Base-by-base conservation (phyloP, 2,888 invertebrate genomes). In the Beris chalybata region DNA sequence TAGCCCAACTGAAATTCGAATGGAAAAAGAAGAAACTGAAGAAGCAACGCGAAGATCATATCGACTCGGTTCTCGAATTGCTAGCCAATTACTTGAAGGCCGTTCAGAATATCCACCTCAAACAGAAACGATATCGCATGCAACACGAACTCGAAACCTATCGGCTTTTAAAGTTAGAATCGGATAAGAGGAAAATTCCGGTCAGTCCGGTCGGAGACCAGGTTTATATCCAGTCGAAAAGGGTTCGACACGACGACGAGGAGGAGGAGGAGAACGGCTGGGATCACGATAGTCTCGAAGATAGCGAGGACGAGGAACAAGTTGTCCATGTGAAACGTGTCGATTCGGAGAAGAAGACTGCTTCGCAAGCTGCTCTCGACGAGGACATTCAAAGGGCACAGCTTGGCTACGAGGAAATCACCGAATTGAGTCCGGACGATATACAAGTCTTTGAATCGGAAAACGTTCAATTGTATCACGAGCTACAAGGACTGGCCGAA, bases 381-480 rank as follows among this genome's bases (percentile, higher is more conserved):
- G 77, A 76, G 30, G 73, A 75, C 50, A 75, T 66, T 4, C 44
- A 11, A 13, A 66, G 65, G 22, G 30, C 64, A 44, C 70, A 71
- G 45, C 66, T 69, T 29, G 52, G 59, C 69, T 82, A 83, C 5
- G 85, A 87, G 73, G 88, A 89, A 64, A 15, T 52, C 4, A 86
- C 87, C 48, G 86, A 88, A 67, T 77, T 94, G 0, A 91, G 90
- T 69, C 84, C 91, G 0, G 96, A 96, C 76, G 96, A 97, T 78
- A 83, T 94, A 68, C 96, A 96, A 79, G 89, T 96, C 86, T 93
- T 95, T 79, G 93, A 96, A 78, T 87, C 89, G 0, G 97, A 97
- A 82, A 97, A 97, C 80, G 86, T 90, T 65, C 90, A 91, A 71
- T 81, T 97, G 9, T 89, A 90, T 74, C 91, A 93, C 76, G 92